Base-by-base conservation (phyloP, 1,140 invertebrate species). In the Papilio helenus region DNA sequence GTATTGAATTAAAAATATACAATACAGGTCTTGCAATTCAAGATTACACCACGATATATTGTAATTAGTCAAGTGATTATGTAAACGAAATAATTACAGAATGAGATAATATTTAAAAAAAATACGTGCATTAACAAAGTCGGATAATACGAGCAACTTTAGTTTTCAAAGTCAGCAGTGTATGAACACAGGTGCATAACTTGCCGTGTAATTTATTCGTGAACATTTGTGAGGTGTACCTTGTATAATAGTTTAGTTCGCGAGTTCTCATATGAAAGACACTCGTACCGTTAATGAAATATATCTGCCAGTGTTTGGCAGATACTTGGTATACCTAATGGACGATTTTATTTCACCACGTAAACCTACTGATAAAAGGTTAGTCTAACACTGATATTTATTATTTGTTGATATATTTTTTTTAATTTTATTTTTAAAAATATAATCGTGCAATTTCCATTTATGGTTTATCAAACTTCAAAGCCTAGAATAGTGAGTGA, bases 161-260 rank as follows among this genome's bases (percentile, higher is more conserved):
- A 65, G 51, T 34, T 79, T 83, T 84, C 76, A 81, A 82, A 82
- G 83, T 84, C 81, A 84, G 79, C 74, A 26, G 46, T 74, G 42
- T 83, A 79, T 83, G 80, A 82, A 77, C 80, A 83, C 85, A 86
- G 82, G 83, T 86, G 85, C 29, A 77, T 83, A 81, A 77, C 68
- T 20, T 44, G 78, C 73, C 72, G 78, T 72, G 73, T 79, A 74
- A 73, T 79, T 80, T 79, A 73, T 82, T 76, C 79, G 68, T 79
- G 68, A 80, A 71, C 74, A 55, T 55, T 55, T 4, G 74, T 72
- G 68, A 34, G 14, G 61, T 49, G 29, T 23, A 20, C 0, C 34
- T 61, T 61, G 55, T 77, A 14, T 34, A 65, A 77, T 65, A 61
- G 29, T 61, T 61, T 8, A 39, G 51, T 44, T 77, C 34, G n/a